Conservation (phyloP, 2,888 invertebrate species). For the Brachyptera risi region DNA sequence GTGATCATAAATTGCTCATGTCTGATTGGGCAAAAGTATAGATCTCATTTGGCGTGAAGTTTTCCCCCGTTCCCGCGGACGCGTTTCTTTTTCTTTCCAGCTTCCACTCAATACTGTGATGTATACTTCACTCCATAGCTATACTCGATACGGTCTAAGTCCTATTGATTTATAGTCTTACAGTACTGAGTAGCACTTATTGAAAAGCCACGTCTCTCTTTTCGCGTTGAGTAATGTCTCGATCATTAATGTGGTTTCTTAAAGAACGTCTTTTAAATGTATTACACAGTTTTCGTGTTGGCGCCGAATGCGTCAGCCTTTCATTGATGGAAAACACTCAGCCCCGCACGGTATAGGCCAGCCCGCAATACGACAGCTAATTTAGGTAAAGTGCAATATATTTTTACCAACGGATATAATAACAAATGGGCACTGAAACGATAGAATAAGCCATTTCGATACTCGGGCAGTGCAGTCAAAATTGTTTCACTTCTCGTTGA, state of each 20-base stretch:
- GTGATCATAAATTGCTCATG: too few species aligned
- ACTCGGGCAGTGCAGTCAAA: too few species aligned
- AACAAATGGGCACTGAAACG: too few species aligned
- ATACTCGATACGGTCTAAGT: neutral
- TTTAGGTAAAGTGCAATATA: too few species aligned
- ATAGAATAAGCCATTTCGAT: too few species aligned
- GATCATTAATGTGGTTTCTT: conserved; percentile 8
- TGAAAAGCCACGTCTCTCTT: conserved; percentile 11
- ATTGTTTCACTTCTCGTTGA: too few species aligned
- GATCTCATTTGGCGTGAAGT: too few species aligned
- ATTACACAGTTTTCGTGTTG: neutral
- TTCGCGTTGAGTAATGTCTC: conserved; percentile 11
- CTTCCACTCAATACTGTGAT: neutral
- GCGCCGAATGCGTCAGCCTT: neutral
- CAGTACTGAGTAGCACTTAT: conserved; percentile 17
- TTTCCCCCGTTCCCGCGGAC: neutral
- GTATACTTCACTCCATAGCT: neutral
- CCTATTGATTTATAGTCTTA: neutral
- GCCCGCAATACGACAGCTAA: too few species aligned
- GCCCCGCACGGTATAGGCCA: too few species aligned
- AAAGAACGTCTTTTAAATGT: neutral
- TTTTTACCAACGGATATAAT: too few species aligned
- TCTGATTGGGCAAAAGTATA: too few species aligned
- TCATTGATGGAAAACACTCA: too few species aligned
- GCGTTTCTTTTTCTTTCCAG: neutral